Base-by-base conservation (phyloP, 1,140 invertebrate species). In the Babylonia areolata region DNA sequence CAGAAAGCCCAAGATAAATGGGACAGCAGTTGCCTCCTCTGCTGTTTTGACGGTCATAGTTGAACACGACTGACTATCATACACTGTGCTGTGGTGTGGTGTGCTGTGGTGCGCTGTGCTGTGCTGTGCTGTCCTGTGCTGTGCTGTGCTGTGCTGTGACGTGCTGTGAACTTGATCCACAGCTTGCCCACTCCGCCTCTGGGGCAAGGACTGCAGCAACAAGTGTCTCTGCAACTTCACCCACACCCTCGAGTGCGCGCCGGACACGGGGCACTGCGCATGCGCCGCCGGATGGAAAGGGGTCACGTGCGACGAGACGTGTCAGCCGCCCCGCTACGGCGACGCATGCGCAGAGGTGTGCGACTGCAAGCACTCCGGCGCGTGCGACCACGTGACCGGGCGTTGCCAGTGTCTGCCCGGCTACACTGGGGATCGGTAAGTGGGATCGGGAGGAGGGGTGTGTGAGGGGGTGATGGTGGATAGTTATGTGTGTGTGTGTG, bases 231-330 rank as follows among this genome's bases (percentile, higher is more conserved):
- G 97, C 94, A 95, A 95, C 80, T 96, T 98, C 93, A 96, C 96
- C 79, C 97, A 96, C 31, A 96, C 95, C 35, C 0, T 40, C 1
- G 46, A 58, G 35, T 98, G 97, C 93, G 95, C 97, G 94, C 96
- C 96, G 90, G 95, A 97, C 12, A 97, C 96, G 23, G 97, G 97
- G 33, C 96, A 96, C 89, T 98, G 97, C 90, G 95, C 96, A 9
- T 99, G 98, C 94, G 95, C 96, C 2, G 95, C 97, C 5, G 96
- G 96, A 90, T 94, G 89, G 86, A 31, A 33, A 28, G 84, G 84
- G 37, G 11, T 20, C n/a, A 51, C 40, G 23, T 85, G 84, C 54
- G n/a, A 77, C 2, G 46, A 78, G 31, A 58, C 71, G 3, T 85
- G 84, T n/a, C 84, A 58, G 51, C 51, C 75, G 2, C 84, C 73